These are phyloP conservation scores for Polymixis flavicincta DNA, from an alignment of 2,888 invertebrate genomes.

Conservation along the genomic window DNA sequence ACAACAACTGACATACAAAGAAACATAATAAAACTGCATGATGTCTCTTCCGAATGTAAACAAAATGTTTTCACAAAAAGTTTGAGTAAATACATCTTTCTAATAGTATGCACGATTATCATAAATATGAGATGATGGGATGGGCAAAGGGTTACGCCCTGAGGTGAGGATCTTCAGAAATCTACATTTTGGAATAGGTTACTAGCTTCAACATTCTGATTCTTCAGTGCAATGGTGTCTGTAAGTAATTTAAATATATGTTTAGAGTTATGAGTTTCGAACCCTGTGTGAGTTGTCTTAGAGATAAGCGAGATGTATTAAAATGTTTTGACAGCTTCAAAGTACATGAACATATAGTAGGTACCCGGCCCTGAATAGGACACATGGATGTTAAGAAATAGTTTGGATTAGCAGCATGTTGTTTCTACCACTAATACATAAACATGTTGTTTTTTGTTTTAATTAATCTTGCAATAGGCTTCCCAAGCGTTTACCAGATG, in stretches of 20 bases:
- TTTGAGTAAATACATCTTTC: no score
- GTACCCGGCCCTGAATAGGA: neutral
- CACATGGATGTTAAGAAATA: neutral
- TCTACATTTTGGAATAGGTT: neutral
- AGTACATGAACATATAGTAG: neutral
- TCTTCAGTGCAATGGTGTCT: neutral
- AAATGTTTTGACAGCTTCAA: neutral
- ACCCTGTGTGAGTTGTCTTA: neutral
- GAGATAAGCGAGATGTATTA: neutral
- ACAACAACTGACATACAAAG: neutral
- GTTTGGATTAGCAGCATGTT: neutral
- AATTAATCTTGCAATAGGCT: no score
- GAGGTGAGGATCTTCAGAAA: neutral
- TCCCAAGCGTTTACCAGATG: no score
- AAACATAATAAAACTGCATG: neutral
- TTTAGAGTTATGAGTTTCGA: no score
- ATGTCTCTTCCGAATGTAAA: neutral
- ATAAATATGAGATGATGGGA: neutral
- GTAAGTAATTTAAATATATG: no score
- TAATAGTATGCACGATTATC: neutral
- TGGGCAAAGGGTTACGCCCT: no score
- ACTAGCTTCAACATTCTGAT: neutral
- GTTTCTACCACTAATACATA: neutral
- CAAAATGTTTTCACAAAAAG: no score
- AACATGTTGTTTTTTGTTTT: no score